These are phyloP conservation scores for Pollenia angustigena DNA, from an alignment of 2,888 invertebrate genomes.

Conservation along the genomic window DNA sequence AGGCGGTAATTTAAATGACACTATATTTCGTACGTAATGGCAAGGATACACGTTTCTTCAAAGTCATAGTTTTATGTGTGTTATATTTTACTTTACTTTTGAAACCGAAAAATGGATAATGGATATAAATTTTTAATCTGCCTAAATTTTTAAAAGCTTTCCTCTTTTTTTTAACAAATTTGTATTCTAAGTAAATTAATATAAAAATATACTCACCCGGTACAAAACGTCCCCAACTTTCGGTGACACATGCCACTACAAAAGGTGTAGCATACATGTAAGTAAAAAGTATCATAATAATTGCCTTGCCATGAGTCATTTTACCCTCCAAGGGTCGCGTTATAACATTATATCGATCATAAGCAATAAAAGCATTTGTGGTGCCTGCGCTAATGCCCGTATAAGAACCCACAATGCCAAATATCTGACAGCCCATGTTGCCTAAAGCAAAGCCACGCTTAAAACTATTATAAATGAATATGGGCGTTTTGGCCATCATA, in stretches of 20 bases:
- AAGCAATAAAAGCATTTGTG: slow-evolving; percentile 94
- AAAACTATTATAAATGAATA: slow-evolving; percentile 89
- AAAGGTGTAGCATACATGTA: slow-evolving; percentile 93
- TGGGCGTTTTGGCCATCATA: slow-evolving; percentile 94
- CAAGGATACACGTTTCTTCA: no score
- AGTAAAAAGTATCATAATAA: slow-evolving; percentile 89
- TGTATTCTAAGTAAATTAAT: no score
- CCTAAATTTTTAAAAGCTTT: no score
- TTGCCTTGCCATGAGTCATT: slow-evolving; percentile 91
- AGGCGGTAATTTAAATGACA: no score
- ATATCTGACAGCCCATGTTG: slow-evolving; percentile 90
- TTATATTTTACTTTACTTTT: no score
- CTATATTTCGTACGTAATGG: no score
- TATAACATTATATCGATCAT: slow-evolving; percentile 91
- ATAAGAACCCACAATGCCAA: slow-evolving; percentile 90
- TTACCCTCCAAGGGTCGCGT: slow-evolving; percentile 93
- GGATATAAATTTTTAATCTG: no score
- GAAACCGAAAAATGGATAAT: no score
- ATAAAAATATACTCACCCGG: slow-evolving; percentile 85
- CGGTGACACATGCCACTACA: slow-evolving; percentile 90
- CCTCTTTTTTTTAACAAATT: no score
- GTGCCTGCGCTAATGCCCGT: slow-evolving; percentile 92
- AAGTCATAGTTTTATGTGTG: no score
- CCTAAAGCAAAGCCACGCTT: slow-evolving; percentile 91
- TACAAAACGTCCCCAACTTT: slow-evolving; percentile 94